Base-by-base conservation (phyloP, 2,797 vertebrate species). In the Mycteria americana region DNA sequence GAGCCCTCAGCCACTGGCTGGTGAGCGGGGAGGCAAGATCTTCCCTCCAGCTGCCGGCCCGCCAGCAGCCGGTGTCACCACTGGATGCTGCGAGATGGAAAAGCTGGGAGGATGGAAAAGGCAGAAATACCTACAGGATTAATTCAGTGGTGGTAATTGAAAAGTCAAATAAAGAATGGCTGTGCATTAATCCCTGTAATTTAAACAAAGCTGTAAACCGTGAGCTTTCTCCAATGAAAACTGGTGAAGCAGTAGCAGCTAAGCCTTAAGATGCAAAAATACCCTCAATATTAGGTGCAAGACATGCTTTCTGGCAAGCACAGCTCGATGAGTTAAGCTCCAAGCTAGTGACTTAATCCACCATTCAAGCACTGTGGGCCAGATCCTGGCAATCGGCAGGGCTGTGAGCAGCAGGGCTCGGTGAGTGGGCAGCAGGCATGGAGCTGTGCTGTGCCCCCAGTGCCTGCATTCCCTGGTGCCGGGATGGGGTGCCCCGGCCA, bases 111-210 rank as follows among this genome's bases (percentile, higher is more conserved):
- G 57, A 81, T 95, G 95, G 95, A 95, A 97, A 95, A 95, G 79
- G 46, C 86, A 92, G 92, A 92, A 25, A 64, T 85, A 84, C 48
- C 62, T 82, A 50, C 73, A 78, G 84, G 88, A 84, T 95, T 95
- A 91, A 94, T 96, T 89, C 95, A 78, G 13, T 43, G 48, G 78
- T 68, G 51, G 88, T 93, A 94, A 88, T 87, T 95, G 93, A 81
- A 92, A 97, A 96, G 95, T 93, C 94, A 94, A 72, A 81, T 79
- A 81, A 96, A 95, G 93, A 92, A 91, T 88, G 88, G 93, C 79
- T 88, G 79, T 37, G 43, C 80, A 92, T 95, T 94, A 95, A 95
- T 96, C 86, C 91, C 10, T 0, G 59, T 90, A 85, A 91, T 92
- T 96, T 93, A 93, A 97, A 95, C 82, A 95, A 95, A 96, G 88